Conservation (phyloP, 2,113 vertebrate species). For the Puma concolor region DNA sequence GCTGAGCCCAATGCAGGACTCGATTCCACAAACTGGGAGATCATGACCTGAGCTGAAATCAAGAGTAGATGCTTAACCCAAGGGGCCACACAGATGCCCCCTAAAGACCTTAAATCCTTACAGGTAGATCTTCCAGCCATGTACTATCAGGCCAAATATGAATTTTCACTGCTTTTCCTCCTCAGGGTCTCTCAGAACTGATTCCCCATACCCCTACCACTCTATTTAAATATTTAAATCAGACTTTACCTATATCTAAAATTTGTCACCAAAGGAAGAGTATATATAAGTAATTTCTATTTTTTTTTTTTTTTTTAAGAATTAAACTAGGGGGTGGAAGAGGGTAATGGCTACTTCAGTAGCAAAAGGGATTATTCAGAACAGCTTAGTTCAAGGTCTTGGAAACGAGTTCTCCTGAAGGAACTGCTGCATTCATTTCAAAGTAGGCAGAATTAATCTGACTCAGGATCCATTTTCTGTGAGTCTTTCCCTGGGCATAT, state of each 20-base stretch:
- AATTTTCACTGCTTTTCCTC: not conserved
- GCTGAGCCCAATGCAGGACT: no score
- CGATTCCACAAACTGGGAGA: no score
- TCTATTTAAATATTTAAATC: constrained; percentile 6
- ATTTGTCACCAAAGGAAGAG: not conserved
- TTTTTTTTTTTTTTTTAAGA: not conserved
- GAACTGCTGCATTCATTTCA: not conserved
- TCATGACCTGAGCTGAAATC: no score
- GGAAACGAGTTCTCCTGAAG: not conserved
- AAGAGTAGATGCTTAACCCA: no score
- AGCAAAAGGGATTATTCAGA: not conserved
- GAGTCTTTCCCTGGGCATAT: not conserved
- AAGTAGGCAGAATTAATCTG: not conserved
- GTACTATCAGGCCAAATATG: not conserved
- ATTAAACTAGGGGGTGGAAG: not conserved
- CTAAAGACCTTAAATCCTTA: not conserved
- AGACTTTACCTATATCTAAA: not conserved
- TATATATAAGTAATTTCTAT: not conserved
- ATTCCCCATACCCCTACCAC: not conserved
- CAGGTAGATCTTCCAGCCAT: not conserved
- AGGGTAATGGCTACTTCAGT: not conserved
- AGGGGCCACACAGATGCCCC: no score
- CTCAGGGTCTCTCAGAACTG: not conserved
- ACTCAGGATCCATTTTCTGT: not conserved
- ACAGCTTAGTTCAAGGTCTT: not conserved